phyloP scores from a whole-genome alignment of 1,140 invertebrate species.

The Cyrtorhinus lividipennis region DNA sequence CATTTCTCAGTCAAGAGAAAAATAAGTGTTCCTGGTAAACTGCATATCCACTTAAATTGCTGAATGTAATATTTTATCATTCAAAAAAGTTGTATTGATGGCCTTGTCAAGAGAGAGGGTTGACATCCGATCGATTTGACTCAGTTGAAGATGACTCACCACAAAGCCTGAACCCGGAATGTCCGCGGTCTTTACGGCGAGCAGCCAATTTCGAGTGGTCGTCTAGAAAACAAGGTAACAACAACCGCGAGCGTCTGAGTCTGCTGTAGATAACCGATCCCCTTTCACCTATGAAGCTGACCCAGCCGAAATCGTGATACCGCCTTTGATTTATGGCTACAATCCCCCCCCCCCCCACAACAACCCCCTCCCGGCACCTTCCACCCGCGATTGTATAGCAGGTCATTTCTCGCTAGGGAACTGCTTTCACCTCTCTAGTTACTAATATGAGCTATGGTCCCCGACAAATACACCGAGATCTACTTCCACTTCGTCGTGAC shows the following conservation, averaged over 20 bases:
- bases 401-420: conserved; percentile 7
- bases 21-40: too few relatives aligned
- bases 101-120: too few relatives aligned
- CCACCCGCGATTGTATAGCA: conserved; percentile 4
- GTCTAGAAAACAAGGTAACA: neutral
- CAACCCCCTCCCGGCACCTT: neutral
- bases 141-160: too few relatives aligned
- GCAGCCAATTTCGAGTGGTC: too few relatives aligned
- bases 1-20: too few relatives aligned
- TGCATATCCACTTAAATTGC: too few relatives aligned
- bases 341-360: neutral
- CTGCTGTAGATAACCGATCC: neutral
- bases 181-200: too few relatives aligned
- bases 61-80: too few relatives aligned
- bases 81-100: too few relatives aligned
- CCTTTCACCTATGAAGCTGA: conserved; percentile 6
- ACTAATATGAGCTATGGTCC: neutral
- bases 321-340: conserved; percentile 1
- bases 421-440: conserved; percentile 1
- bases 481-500: neutral
- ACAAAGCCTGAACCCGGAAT: too few relatives aligned
- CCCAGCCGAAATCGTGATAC: conserved; percentile 6
- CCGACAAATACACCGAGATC: neutral
- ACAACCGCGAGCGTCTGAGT: neutral
- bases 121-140: too few relatives aligned